Base-by-base conservation (phyloP, 1,140 invertebrate genomes). In the Theocolax elegans region DNA sequence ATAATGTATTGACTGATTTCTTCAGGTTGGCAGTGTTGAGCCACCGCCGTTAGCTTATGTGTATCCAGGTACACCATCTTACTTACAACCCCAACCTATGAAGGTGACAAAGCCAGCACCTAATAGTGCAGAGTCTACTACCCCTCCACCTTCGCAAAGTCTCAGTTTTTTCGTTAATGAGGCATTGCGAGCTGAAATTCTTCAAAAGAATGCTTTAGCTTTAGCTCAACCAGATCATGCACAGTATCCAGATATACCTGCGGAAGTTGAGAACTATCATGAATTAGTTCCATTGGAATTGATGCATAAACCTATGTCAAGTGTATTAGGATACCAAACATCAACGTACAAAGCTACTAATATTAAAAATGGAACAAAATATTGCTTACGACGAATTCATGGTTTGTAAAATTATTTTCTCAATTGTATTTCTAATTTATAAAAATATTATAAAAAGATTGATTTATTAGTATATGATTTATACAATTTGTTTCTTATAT, bases 261-360 rank as follows among this genome's bases (percentile, higher is more conserved):
- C 88, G 64, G 92, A 94, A 80, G 92, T 98, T 59, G 95, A 97
- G 77, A 94, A 93, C 79, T 99, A 97, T 83, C 91, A 94, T 67
- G 94, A 97, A 58, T 79, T 98, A 23, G 92, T 91, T 77, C 96
- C 95, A 0, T 81, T 98, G 56, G 96, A 99, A 83, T 79, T 83
- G 38, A 80, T 88, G 31, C 87, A 88, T 67, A 87, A 92, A 88
- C 78, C 83, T 40, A 77, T 80, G 23, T 89, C 94, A 81, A 81
- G 90, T 73, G 79, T 91, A 80, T 79, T 94, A 83, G 91, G 92
- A 19, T 94, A 93, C 80, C 91, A 92, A 74, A 93, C 92, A 48
- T 93, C 93, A n/a, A 94, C 94, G 49, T 98, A 96, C 85, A 95
- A 97, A 87, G 97, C 94, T 59, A 92, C 93, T 46, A 93, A 96